Percentiles rank a stretch among this genome's conserved stretches.
Evolutionary conservation across 2,113 vertebrate species (phyloP).

Genomic region (Castor canadensis): DNA sequence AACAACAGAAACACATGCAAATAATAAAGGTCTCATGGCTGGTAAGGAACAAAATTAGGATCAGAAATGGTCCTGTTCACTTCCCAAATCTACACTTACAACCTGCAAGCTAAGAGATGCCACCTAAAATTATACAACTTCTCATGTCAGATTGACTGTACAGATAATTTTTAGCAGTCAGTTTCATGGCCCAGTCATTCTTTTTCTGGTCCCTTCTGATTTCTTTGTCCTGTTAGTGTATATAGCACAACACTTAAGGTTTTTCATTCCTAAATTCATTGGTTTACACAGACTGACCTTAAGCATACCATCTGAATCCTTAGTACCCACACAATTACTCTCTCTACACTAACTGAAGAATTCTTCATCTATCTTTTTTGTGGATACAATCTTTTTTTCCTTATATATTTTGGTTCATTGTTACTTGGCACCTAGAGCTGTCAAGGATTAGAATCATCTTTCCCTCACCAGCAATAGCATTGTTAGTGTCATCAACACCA

Average conservation of each 20-base stretch:
- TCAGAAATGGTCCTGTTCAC: neutral
- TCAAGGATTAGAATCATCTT: neutral
- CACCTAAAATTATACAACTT: neutral
- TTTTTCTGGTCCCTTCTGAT: neutral
- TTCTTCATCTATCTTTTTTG: neutral
- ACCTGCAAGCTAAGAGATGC: neutral
- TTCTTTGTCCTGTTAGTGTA: neutral
- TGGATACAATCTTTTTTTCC: neutral
- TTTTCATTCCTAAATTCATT: neutral
- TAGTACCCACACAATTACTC: neutral
- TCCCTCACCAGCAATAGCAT: neutral
- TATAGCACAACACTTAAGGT: neutral
- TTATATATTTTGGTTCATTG: neutral
- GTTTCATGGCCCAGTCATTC: rapidly evolving
- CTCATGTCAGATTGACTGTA: neutral
- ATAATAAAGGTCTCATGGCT: neutral
- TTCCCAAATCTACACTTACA: neutral
- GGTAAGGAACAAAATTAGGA: neutral
- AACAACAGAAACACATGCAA: neutral
- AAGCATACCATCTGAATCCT: neutral
- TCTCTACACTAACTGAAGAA: neutral
- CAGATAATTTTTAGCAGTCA: neutral
- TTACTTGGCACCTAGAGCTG: neutral
- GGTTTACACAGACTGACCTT: neutral
- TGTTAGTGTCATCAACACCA: rapidly evolving